Percentiles rank a stretch among this genome's conserved stretches.
phyloP scores from a whole-genome alignment of 2,797 vertebrate genomes.

The Etheostoma nigrum region DNA sequence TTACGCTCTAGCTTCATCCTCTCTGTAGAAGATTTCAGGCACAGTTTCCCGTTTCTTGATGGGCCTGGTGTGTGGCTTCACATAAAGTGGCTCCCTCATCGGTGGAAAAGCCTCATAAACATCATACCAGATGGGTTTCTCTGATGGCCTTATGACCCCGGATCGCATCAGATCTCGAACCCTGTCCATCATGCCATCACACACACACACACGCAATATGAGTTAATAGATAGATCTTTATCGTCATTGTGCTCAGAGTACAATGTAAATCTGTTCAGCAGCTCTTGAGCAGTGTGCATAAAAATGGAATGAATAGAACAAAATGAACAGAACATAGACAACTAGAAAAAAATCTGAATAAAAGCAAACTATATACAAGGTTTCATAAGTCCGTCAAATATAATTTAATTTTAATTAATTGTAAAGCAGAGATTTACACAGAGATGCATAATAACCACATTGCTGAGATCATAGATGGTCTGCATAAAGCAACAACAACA shows the following conservation, averaged over 20 bases:
- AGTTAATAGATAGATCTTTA: neutral
- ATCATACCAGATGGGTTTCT: slow-evolving; percentile 92
- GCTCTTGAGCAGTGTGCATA: no score
- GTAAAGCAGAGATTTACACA: neutral
- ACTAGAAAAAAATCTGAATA: no score
- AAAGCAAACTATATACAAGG: no score
- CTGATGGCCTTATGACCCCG: slow-evolving; percentile 81
- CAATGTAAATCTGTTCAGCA: no score
- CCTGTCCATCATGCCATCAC: slow-evolving; percentile 69
- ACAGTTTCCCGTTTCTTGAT: slow-evolving; percentile 68
- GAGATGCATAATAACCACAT: neutral
- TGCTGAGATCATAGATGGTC: neutral
- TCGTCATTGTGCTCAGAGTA: no score
- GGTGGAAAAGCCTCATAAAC: slow-evolving; percentile 92
- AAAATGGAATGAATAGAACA: no score
- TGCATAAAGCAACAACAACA: neutral
- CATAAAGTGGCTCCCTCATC: slow-evolving; percentile 84
- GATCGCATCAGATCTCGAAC: slow-evolving; percentile 88
- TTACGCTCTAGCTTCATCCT: slow-evolving; percentile 92
- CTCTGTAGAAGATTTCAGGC: slow-evolving; percentile 87
- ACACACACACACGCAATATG: neutral
- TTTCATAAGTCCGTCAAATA: no score
- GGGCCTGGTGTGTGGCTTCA: slow-evolving; percentile 50
- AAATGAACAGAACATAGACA: no score
- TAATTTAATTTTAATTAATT: neutral